These are phyloP conservation scores for Quadroppia sp. DNA, from an alignment of 2,888 invertebrate genomes.

Conservation along the genomic window DNA sequence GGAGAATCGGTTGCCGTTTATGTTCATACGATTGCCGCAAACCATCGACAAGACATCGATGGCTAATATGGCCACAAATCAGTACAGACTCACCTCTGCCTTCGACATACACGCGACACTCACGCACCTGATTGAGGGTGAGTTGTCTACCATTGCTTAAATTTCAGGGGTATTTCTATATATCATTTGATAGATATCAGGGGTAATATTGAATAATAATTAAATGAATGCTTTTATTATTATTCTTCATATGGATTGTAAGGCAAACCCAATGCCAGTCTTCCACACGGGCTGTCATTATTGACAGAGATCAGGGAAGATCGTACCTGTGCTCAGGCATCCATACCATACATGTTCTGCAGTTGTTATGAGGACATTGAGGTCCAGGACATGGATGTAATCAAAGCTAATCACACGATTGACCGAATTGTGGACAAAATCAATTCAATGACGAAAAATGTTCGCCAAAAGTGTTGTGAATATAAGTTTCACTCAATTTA, in stretches of 20 bases:
- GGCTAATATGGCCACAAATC: conserved; percentile 50
- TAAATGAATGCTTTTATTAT: not conserved
- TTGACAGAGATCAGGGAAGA: conserved; percentile 51
- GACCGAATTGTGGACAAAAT: not conserved
- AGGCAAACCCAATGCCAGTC: not conserved
- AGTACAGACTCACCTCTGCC: conserved; percentile 52
- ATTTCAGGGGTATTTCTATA: not conserved
- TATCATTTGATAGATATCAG: too few species aligned
- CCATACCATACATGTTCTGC: conserved; percentile 53
- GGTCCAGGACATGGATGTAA: not conserved
- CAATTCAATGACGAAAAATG: too few species aligned
- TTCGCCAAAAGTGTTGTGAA: too few species aligned
- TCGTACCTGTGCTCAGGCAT: conserved; percentile 53
- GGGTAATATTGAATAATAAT: not conserved
- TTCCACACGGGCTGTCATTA: conserved; percentile 49
- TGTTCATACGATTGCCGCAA: conserved; percentile 52
- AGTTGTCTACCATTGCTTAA: too few species aligned
- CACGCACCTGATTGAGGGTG: too few species aligned
- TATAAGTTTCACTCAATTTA: too few species aligned
- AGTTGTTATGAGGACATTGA: conserved; percentile 48
- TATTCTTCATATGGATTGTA: not conserved
- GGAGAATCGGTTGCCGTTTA: conserved; percentile 54
- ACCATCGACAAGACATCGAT: too few species aligned
- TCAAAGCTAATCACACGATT: not conserved
- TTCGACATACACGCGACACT: conserved; percentile 54